Evolutionary conservation across 1,140 invertebrate species (phyloP), one percentile per base, ranked within the genome.

Genomic region (Theocolax elegans): DNA sequence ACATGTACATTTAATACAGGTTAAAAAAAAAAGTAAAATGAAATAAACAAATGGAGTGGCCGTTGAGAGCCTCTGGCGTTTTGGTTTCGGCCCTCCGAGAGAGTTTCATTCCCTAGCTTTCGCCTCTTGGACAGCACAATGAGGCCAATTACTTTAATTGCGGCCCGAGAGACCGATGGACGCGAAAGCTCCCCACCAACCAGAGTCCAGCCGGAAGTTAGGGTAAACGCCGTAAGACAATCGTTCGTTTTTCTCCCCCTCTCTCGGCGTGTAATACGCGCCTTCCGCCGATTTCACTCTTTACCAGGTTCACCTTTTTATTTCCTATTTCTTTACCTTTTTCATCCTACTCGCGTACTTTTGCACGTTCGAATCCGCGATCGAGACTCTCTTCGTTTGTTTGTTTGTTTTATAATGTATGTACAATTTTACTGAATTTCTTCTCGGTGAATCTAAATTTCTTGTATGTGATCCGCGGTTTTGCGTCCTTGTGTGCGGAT

Each of bases 131-230:
- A 82, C 81, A 82, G 78, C 78, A 82, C 79, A 83, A 83, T 81
- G 74, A 80, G 78, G 74, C 78, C 81, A 83, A 83, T 83, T 83
- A 83, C 77, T 80, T 80, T 81, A 83, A 83, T 83, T 83, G 77
- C 72, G 79, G 78, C 71, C 46, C 66, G 23, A 31, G 49, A 53
- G 62, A 64, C 42, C 75, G 74, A 71, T 79, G 78, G 76, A 80
- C 79, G 75, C 77, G 76, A 83, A 81, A 81, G 75, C 79, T 80
- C 76, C 73, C 75, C 76, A 42, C 63, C 56, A 60, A 67, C 54
- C 54, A 67, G 53, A 29, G 76, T 70, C 72, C 77, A 79, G 74
- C 75, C 78, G 79, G 80, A 81, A 81, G 80, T 79, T 63, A 72
- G 70, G 74, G 73, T 79, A 81, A 81, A 78, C 75, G 80, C 77